Base-by-base conservation (phyloP, 2,888 invertebrate species). In the Epicampocera succincta region DNA sequence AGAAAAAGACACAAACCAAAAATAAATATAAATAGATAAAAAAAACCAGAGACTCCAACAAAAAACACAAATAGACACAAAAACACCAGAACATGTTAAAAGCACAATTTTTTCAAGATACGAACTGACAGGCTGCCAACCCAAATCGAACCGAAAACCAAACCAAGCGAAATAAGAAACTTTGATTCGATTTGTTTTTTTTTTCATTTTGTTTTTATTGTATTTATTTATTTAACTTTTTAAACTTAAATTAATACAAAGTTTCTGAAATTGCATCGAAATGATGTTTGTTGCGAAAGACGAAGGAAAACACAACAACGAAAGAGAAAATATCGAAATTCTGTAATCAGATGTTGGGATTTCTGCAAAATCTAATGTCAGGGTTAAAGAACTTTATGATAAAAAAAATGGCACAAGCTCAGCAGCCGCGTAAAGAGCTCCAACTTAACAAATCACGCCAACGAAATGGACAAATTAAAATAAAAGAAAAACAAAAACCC, bases 31-130 rank as follows among this genome's bases (percentile, higher is more conserved):
- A 60, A 50, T 40, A 29, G 3, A 33, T 21, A 65, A n/a, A 19
- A 40, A 9, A 1, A 52, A 15, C n/a, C n/a, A n/a, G n/a, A n/a
- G 13, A 38, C 19, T 50, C 11, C n/a, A 21, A 46, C 9, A 25
- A 21, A 48, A 40, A 68, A 42, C n/a, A 17, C 29, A 25, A 29
- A 19, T 8, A 66, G 38, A 65, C 13, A 38, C 21, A 48, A 4
- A 50, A 33, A 71, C 17, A 65, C 65, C 48, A 77, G 63, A 77
- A 77, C 71, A 58, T 77, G 50, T 11, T 63, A 50, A 40, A 65
- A 61, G 69, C 1, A 48, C 33, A 38, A 40, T 19, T n/a, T 12
- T 9, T 60, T 61, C 25, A 48, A 74, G 58, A 63, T 56, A 58
- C 25, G 17, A 69, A 56, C 25, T 65, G 71, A 77, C 77, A 77